phyloP scores from a whole-genome alignment of 2,888 invertebrate genomes.

The Alloplasta piceator region DNA sequence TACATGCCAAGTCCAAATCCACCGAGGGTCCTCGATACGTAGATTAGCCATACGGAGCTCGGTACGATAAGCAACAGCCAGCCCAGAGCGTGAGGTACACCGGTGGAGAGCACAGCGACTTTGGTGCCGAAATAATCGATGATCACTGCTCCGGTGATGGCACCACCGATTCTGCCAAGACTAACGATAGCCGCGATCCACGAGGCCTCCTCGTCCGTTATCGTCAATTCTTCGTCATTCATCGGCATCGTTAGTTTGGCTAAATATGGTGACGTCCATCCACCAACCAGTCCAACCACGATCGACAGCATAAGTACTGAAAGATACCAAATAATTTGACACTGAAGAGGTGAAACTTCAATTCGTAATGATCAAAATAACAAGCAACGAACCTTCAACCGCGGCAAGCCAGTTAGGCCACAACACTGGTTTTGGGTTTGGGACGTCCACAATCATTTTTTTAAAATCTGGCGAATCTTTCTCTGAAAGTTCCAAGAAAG shows the following conservation, averaged over 20 bases:
- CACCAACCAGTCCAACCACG: conserved; percentile 71
- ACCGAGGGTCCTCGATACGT: conserved; percentile 62
- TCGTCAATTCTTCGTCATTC: conserved; percentile 54
- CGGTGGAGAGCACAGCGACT: conserved; percentile 52
- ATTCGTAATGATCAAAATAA: no score
- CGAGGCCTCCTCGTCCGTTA: conserved; percentile 63
- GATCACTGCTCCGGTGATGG: conserved; percentile 58
- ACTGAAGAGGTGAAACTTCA: no score
- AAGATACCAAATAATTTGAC: not conserved
- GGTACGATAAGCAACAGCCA: conserved; percentile 54
- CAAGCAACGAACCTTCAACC: conserved; percentile 55
- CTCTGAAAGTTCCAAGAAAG: not conserved
- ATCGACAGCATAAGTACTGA: conserved; percentile 72
- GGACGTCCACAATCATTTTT: conserved; percentile 45
- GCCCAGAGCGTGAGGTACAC: conserved; percentile 58
- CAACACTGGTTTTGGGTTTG: conserved; percentile 11
- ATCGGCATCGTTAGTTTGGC: conserved; percentile 66
- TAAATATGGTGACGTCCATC: conserved; percentile 78
- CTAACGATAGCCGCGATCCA: conserved; percentile 64
- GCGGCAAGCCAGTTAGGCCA: conserved; percentile 69
- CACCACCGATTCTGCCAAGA: conserved; percentile 63
- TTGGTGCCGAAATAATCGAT: conserved; percentile 62
- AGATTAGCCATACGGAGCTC: conserved; percentile 61
- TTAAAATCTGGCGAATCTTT: not conserved
- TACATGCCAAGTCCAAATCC: conserved; percentile 73